Evolutionary conservation across 2,888 invertebrate genomes (phyloP), one percentile per base, ranked within the genome.

Genomic region (Hetaerina titia): DNA sequence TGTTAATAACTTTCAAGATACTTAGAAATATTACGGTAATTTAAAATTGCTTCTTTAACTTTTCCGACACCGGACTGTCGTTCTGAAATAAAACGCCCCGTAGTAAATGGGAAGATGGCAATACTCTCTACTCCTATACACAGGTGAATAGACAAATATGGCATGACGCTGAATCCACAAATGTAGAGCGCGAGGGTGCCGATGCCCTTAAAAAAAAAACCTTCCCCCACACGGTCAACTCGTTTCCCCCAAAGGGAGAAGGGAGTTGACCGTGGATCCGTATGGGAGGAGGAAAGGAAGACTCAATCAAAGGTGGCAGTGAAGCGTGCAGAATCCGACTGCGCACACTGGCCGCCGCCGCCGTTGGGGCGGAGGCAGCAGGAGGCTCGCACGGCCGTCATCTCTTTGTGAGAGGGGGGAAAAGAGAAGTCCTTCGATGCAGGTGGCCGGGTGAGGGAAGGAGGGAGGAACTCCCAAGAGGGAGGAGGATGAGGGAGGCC

Each of bases 281-380:
- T 0, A 57, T 9, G 56, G 57, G 57, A n/a, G 63, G 25, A 22
- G 64, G 56, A 22, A 64, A 92, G 69, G 56, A 63, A 92, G 69
- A 92, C 92, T 92, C 92, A 13, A 92, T 92, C 92, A 92, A 69
- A 74, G 74, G 92, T 92, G 56, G 69, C 92, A 92, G 92, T 45
- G 56, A 69, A 92, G 92, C 92, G 92, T 69, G 69, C 9, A 60
- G 69, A 19, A 74, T 56, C n/a, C 11, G 92, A 74, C 6, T 60
- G 56, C 69, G n/a, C 4, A 81, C 31, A 45, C 45, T 45, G 45
- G 45, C 45, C 45, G 45, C 45, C n/a, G 31, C 74, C 13, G 81
- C 69, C 69, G 45, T 45, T 45, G 45, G 56, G 69, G 69, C 56
- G n/a, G 63, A n/a, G 63, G 19, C 63, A 64, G 64, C 25, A 22